Base-by-base conservation (phyloP, 1,140 invertebrate species). In the Cydia pomonella region DNA sequence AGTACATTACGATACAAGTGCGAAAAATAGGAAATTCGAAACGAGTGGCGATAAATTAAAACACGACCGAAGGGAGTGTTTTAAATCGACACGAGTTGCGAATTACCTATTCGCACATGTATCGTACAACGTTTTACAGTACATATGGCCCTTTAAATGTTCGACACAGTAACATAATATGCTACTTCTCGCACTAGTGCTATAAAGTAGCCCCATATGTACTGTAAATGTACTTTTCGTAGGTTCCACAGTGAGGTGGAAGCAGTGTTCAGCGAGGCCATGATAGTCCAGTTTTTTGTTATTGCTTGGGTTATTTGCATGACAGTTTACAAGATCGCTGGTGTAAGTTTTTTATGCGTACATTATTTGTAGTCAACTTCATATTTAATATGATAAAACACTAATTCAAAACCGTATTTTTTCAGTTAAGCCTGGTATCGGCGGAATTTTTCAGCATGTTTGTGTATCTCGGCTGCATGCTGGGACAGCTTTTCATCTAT, bases 231-330 rank as follows among this genome's bases (percentile, higher is more conserved):
- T 44, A 44, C 9, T 10, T 10, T n/a, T 81, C 78, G 73, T 71
- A 91, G 89, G 86, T 88, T 86, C 71, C 75, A 76, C 1, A 83
- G 81, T 47, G 89, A 91, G 80, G 72, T 88, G 16, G 83, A 89
- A 72, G 84, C 80, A 10, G 85, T 89, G 75, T 91, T 91, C 74
- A 77, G 75, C 3, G 86, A 88, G 77, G 84, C 85, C 3, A 82
- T 88, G 86, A 75, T 79, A 0, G 63, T 88, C 0, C 87, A 89
- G 29, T 85, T 91, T 38, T 74, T 86, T 16, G 80, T 87, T 7
- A 85, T 81, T 77, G 82, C 82, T 0, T 89, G 87, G 87, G 89
- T 91, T 1, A 87, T 91, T 76, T 91, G 89, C 64, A 88, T 89
- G 84, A 91, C 89, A 1, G 75, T 84, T 1, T 91, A 91, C 53